These are phyloP conservation scores for Lumbricus terrestris DNA, from an alignment of 2,888 invertebrate genomes.

Conservation along the genomic window DNA sequence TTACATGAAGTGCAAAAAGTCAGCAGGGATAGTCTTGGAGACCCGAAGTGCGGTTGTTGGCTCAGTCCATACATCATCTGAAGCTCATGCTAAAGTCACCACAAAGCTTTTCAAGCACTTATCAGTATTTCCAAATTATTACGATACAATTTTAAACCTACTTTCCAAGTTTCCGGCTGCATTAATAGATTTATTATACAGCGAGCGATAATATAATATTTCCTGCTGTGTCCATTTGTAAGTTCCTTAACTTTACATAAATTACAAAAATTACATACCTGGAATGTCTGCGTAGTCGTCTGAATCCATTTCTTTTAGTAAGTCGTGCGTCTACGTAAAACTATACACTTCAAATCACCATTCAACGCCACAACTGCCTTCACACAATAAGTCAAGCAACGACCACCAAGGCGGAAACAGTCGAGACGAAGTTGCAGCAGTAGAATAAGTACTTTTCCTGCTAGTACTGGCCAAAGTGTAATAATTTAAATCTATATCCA, in stretches of 20 bases:
- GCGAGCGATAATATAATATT: background rate
- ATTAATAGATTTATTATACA: background rate
- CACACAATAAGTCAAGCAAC: background rate
- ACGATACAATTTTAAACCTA: no score
- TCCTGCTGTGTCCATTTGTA: no score
- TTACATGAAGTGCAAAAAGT: no score
- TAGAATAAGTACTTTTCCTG: background rate
- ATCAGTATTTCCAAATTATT: no score
- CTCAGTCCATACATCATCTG: no score
- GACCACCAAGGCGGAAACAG: background rate
- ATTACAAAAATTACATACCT: background rate
- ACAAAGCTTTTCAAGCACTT: background rate
- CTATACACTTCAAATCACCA: background rate
- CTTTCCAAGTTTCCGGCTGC: no score
- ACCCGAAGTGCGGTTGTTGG: no score
- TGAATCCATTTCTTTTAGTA: slow-evolving; percentile 7
- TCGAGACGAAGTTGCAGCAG: background rate
- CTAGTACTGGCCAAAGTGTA: background rate
- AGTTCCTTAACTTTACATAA: background rate
- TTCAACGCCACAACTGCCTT: background rate
- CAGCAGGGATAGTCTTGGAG: no score
- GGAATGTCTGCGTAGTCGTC: slow-evolving; percentile 12
- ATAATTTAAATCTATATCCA: background rate
- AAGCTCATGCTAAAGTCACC: no score
- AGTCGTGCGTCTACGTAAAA: background rate